A percentile compares a stretch with the other conserved stretches of the same genome.
Conservation (phyloP, 2,797 vertebrate species). For the Hypotaenidia okinawae region DNA sequence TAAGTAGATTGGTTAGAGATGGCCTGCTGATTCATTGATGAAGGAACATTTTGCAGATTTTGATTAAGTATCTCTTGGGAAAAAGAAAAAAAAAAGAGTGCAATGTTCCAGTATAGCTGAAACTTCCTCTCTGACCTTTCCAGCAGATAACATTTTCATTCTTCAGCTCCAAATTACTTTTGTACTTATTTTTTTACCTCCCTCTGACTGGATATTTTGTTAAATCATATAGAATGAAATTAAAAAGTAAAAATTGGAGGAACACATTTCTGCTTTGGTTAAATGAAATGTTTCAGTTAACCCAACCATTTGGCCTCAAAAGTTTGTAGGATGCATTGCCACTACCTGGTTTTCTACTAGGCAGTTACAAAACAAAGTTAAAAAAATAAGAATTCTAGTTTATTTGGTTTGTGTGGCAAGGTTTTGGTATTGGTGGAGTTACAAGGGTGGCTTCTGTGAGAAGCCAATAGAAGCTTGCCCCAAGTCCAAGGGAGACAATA, state of each 20-base stretch:
- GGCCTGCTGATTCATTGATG: conserved; percentile 4
- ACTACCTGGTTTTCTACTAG: not conserved
- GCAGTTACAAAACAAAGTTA: not conserved
- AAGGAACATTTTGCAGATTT: conserved; percentile 21
- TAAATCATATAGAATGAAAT: not conserved
- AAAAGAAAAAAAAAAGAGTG: not conserved
- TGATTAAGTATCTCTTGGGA: conserved; percentile 21
- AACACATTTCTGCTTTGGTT: not conserved
- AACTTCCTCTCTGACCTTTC: conserved; percentile 56
- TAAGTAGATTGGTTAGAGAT: not conserved
- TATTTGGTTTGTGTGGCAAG: too few species aligned
- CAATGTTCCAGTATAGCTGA: not conserved
- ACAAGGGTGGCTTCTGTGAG: too few species aligned
- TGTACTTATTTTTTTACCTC: not conserved
- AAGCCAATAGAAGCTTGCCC: too few species aligned
- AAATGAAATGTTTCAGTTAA: not conserved
- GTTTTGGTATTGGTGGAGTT: too few species aligned
- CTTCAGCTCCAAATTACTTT: conserved; percentile 33
- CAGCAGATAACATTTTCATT: conserved; percentile 29
- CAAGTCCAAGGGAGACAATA: too few species aligned
- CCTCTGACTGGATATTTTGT: not conserved
- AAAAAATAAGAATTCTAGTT: not conserved
- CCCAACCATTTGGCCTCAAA: not conserved
- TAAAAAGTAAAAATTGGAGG: not conserved
- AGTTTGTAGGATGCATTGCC: not conserved